Evolutionary conservation across 2,797 vertebrate species (phyloP).

Genomic region (Sternarchorhynchus goeldii): DNA sequence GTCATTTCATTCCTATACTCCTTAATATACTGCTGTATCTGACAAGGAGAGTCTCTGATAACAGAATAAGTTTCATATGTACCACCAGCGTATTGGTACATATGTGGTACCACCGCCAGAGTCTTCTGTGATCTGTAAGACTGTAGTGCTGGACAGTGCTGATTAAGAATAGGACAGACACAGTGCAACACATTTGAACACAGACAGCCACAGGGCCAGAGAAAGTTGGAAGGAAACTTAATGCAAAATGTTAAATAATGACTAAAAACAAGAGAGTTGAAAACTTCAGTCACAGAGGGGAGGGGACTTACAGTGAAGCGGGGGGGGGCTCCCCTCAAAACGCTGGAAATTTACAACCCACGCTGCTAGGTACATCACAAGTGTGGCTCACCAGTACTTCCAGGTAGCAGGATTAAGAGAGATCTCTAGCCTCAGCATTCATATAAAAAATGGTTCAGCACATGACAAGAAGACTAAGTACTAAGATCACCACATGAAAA

Average conservation of each 20-base stretch:
- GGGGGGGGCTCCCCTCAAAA: conserved; percentile 34
- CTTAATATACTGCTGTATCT: too few species aligned
- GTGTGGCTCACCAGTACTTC: conserved; percentile 21
- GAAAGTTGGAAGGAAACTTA: conserved; percentile 10
- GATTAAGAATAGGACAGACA: too few species aligned
- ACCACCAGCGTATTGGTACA: too few species aligned
- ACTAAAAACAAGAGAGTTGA: neutral
- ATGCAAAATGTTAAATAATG: neutral
- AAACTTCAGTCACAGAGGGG: neutral
- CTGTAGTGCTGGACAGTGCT: too few species aligned
- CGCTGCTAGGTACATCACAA: neutral
- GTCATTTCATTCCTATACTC: too few species aligned
- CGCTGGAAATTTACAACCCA: conserved; percentile 50
- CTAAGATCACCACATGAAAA: neutral
- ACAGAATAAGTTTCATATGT: too few species aligned
- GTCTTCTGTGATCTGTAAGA: too few species aligned
- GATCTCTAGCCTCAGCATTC: neutral
- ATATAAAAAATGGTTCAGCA: neutral
- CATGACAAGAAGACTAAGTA: neutral
- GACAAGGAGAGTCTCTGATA: too few species aligned
- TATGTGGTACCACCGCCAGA: too few species aligned
- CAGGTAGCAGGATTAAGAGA: conserved; percentile 22
- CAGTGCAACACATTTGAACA: too few species aligned
- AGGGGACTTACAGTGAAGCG: conserved; percentile 23
- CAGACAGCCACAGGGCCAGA: too few species aligned